Percentiles rank a stretch among this genome's conserved stretches.
These are phyloP conservation scores for Siphamia tubifer DNA, from an alignment of 2,113 vertebrate genomes.

Conservation along the genomic window DNA sequence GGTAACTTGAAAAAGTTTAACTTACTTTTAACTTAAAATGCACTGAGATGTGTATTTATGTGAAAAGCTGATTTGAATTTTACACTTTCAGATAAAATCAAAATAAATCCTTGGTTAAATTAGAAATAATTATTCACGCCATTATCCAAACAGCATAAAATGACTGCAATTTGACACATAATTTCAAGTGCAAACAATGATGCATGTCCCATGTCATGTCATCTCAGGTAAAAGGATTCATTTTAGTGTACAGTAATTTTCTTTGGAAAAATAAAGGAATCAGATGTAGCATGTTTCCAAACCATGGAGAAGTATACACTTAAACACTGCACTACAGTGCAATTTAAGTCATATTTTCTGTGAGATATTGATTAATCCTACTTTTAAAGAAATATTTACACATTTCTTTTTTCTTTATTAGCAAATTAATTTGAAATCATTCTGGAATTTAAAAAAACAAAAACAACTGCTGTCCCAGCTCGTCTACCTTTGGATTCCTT, in stretches of 20 bases:
- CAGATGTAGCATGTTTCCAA: constrained; percentile 2
- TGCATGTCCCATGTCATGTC: constrained; percentile 17
- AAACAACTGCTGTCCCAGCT: constrained; percentile 1
- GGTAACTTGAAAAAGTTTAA: constrained; percentile 43
- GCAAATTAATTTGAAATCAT: constrained; percentile 46
- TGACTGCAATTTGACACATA: constrained; percentile 38
- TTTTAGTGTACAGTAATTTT: constrained; percentile 6
- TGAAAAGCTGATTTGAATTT: background rate
- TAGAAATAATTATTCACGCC: background rate
- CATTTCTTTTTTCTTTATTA: constrained; percentile 34
- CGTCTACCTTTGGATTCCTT: constrained; percentile 58
- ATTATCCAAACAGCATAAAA: constrained; percentile 29
- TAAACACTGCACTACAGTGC: constrained; percentile 33
- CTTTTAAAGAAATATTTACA: constrained; percentile 47
- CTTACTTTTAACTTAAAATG: constrained; percentile 50
- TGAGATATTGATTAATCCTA: constrained; percentile 37
- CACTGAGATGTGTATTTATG: constrained; percentile 10
- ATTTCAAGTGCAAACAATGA: constrained; percentile 48
- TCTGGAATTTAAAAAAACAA: constrained; percentile 11
- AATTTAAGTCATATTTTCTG: constrained; percentile 17
- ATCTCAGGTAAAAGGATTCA: constrained; percentile 19
- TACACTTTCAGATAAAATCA: constrained; percentile 9
- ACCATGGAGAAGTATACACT: constrained; percentile 18
- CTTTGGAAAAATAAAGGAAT: background rate
- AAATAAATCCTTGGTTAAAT: background rate